A percentile compares a stretch with the other conserved stretches of the same genome.
These are phyloP conservation scores for Physella acuta DNA, from an alignment of 1,140 invertebrate genomes.

Conservation along the genomic window DNA sequence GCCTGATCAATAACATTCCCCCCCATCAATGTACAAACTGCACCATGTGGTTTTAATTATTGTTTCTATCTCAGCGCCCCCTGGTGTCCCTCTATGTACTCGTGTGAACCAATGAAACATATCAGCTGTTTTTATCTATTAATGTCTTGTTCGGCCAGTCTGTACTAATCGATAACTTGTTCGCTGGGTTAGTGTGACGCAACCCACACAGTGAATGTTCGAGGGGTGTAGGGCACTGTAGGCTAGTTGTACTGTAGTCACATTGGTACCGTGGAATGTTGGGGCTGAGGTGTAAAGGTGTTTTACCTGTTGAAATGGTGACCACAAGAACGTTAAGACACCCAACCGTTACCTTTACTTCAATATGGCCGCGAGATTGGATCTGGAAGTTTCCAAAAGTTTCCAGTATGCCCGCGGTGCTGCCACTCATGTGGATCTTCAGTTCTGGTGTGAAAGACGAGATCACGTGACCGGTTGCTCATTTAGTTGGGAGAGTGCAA, in stretches of 20 bases:
- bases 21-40: too few species aligned
- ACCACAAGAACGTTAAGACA: not conserved
- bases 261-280: not conserved
- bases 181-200: not conserved
- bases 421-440: slow-evolving; percentile 36
- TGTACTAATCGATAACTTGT: not conserved
- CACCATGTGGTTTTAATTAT: too few species aligned
- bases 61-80: too few species aligned
- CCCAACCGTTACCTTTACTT: slow-evolving; percentile 28
- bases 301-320: not conserved
- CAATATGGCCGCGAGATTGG: slow-evolving; percentile 25
- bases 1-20: too few species aligned
- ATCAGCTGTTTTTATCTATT: not conserved
- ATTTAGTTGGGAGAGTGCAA: too few species aligned
- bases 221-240: not conserved
- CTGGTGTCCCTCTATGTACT: too few species aligned
- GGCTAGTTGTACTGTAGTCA: not conserved
- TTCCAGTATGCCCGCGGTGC: slow-evolving; percentile 22
- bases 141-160: not conserved
- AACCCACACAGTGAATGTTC: not conserved
- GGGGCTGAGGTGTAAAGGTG: not conserved
- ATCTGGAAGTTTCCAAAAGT: slow-evolving; percentile 25
- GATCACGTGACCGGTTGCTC: not conserved
- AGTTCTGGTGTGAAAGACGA: slow-evolving; percentile 19
- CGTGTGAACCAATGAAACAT: too few species aligned